Evolutionary conservation across 2,113 vertebrate genomes (phyloP).

Genomic region (Syngnathoides biaculeatus): DNA sequence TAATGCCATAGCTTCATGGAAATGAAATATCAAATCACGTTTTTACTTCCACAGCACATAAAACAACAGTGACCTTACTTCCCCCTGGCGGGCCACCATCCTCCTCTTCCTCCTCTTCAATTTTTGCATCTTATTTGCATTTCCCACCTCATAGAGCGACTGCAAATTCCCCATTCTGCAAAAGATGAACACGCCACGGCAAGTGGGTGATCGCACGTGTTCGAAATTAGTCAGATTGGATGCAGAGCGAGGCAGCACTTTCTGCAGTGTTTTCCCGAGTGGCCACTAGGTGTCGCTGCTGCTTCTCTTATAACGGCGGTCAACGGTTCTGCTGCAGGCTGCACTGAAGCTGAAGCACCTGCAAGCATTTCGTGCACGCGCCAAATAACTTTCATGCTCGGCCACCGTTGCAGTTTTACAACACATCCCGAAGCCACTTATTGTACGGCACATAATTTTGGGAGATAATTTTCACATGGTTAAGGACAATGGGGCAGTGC

Average conservation of each 20-base stretch:
- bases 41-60: neutral
- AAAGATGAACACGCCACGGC: neutral
- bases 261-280: neutral
- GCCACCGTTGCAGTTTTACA: too few relatives aligned
- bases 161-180: constrained; percentile 51
- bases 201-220: neutral
- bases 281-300: neutral
- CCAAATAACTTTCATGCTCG: too few relatives aligned
- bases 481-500: too few relatives aligned
- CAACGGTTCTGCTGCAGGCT: too few relatives aligned
- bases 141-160: constrained; percentile 24
- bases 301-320: neutral
- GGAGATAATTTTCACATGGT: too few relatives aligned
- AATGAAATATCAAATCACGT: neutral
- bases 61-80: constrained; percentile 34
- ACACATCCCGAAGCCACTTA: too few relatives aligned
- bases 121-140: constrained; percentile 66
- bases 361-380: too few relatives aligned
- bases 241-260: too few relatives aligned
- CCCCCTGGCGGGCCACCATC: constrained; percentile 1
- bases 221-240: too few relatives aligned
- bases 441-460: too few relatives aligned
- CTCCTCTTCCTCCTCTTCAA: neutral
- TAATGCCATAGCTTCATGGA: too few relatives aligned
- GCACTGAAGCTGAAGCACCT: too few relatives aligned